These are phyloP conservation scores for Scelioninae gen. 1 DNA, from an alignment of 2,888 invertebrate genomes.

Conservation along the genomic window DNA sequence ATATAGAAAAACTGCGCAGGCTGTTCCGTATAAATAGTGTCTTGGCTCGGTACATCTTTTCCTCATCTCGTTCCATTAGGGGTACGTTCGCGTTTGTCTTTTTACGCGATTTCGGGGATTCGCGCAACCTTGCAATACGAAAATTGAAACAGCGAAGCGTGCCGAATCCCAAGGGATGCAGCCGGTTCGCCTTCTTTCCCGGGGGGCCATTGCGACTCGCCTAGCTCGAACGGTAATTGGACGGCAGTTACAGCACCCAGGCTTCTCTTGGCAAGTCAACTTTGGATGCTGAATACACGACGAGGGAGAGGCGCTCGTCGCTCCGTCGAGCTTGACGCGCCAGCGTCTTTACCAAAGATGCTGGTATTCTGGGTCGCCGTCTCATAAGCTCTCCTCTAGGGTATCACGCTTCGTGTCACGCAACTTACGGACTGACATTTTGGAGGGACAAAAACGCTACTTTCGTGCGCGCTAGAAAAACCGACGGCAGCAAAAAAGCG, in stretches of 20 bases:
- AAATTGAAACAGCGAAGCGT: slow-evolving; percentile 69
- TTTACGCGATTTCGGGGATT: slow-evolving; percentile 47
- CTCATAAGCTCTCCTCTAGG: slow-evolving; percentile 61
- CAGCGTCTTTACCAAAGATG: slow-evolving; percentile 52
- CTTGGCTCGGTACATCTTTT: slow-evolving; percentile 33
- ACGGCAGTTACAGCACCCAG: slow-evolving; percentile 57
- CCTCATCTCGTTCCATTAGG: slow-evolving; percentile 34
- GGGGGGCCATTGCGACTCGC: slow-evolving; percentile 44
- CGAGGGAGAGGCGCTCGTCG: no score
- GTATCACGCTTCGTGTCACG: slow-evolving; percentile 68
- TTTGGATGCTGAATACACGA: slow-evolving; percentile 47
- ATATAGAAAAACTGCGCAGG: neutral
- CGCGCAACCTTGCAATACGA: slow-evolving; percentile 61
- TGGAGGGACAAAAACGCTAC: slow-evolving; percentile 40
- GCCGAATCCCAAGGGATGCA: slow-evolving; percentile 56
- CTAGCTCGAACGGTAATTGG: slow-evolving; percentile 68
- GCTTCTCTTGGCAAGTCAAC: slow-evolving; percentile 45
- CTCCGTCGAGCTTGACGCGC: slow-evolving; percentile 54
- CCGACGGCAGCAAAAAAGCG: slow-evolving; percentile 44
- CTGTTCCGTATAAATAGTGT: slow-evolving; percentile 35
- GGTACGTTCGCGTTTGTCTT: slow-evolving; percentile 19
- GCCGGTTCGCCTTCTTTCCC: slow-evolving; percentile 24
- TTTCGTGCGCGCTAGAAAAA: slow-evolving; percentile 30
- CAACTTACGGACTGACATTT: slow-evolving; percentile 54
- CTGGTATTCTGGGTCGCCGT: slow-evolving; percentile 48